Percentiles rank a stretch among this genome's conserved stretches.
phyloP scores from a whole-genome alignment of 1,140 invertebrate species.

The Venturia canescens region DNA sequence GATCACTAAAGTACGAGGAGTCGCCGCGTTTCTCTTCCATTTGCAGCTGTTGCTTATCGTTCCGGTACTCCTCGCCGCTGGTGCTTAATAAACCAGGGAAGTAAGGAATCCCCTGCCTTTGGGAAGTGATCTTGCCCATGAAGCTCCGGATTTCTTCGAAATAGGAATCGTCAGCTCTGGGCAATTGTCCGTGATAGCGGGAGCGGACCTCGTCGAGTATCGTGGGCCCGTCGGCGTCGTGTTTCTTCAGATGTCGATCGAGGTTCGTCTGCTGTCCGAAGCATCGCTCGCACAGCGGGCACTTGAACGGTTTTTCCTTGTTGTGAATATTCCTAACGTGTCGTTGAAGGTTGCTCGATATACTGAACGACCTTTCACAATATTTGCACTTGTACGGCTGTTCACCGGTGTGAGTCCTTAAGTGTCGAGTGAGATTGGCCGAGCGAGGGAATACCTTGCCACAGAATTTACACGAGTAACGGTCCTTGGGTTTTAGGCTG shows the following conservation, averaged over 20 bases:
- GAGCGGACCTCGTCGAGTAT: conserved; percentile 81
- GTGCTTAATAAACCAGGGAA: conserved; percentile 69
- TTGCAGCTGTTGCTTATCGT: conserved; percentile 72
- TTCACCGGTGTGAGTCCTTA: conserved; percentile 98
- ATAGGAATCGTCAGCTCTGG: conserved; percentile 86
- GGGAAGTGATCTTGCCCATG: conserved; percentile 91
- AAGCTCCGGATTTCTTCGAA: conserved; percentile 96
- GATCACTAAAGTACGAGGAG: conserved; percentile 79
- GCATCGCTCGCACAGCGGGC: conserved; percentile 91
- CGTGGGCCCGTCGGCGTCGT: conserved; percentile 92
- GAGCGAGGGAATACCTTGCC: conserved; percentile 99
- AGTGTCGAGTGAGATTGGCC: conserved; percentile 96
- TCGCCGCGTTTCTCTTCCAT: conserved; percentile 76
- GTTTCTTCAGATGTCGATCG: conserved; percentile 98
- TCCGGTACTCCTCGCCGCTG: conserved; percentile 68
- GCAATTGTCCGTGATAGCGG: conserved; percentile 71
- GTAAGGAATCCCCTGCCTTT: conserved; percentile 71
- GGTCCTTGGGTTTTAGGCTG: conserved; percentile 86
- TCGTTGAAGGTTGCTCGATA: conserved; percentile 98
- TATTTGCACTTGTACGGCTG: conserved; percentile 99
- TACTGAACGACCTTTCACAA: conserved; percentile 98
- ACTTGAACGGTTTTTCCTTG: conserved; percentile 95
- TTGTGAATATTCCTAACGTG: conserved; percentile 99
- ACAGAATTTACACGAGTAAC: conserved; percentile 99
- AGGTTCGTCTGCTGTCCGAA: conserved; percentile 99